Conservation (phyloP, 2,113 vertebrate genomes). For the Etheostoma spectabile region DNA sequence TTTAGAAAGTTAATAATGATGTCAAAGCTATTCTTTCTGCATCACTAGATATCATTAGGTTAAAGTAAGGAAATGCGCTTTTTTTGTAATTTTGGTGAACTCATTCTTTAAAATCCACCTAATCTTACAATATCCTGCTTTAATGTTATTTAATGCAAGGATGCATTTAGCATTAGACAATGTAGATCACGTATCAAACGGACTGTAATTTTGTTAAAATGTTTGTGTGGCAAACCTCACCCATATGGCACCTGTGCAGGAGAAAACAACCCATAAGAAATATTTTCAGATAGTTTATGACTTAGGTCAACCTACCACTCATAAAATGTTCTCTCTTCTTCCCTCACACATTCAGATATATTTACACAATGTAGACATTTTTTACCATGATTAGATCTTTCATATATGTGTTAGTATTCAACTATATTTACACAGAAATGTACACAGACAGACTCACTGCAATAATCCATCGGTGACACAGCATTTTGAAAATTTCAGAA, state of each 20-base stretch:
- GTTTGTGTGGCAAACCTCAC: constrained; percentile 48
- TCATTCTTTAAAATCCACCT: not conserved
- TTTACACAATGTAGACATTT: constrained; percentile 52
- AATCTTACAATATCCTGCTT: not conserved
- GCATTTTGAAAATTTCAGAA: constrained; percentile 15
- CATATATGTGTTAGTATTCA: constrained; percentile 55
- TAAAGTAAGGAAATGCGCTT: not conserved
- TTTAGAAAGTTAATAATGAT: not conserved
- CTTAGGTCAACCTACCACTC: constrained; percentile 41
- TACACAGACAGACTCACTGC: constrained; percentile 36
- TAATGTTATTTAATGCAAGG: not conserved
- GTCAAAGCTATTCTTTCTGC: not conserved
- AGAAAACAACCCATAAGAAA: constrained; percentile 17
- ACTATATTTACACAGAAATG: constrained; percentile 52
- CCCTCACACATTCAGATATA: constrained; percentile 37
- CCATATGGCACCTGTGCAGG: constrained; percentile 31
- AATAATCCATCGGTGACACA: constrained; percentile 34
- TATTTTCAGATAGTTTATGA: constrained; percentile 3
- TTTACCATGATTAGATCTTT: constrained; percentile 54
- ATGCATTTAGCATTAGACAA: not conserved
- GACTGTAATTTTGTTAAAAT: constrained; percentile 33
- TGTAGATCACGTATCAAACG: not conserved
- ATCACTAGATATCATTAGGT: not conserved
- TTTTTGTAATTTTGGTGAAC: not conserved
- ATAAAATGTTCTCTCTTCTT: not conserved